These are phyloP conservation scores for Willowsia nigromaculata DNA, from an alignment of 2,888 invertebrate genomes.

Conservation along the genomic window DNA sequence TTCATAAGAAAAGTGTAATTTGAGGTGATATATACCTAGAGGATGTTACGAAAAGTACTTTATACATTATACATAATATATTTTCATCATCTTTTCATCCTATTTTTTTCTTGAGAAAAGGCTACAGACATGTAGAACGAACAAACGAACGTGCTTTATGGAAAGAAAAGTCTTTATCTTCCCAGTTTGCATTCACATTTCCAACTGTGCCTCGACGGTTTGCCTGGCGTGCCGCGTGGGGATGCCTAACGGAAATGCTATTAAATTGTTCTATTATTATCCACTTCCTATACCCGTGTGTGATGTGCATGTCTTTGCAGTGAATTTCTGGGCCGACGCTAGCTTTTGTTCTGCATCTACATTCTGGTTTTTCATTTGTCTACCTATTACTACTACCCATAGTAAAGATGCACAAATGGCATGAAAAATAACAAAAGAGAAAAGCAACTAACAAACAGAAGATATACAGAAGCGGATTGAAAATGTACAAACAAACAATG, in stretches of 20 bases:
- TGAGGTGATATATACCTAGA: background rate
- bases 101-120: no score
- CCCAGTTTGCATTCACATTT: conserved; percentile 20
- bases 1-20: conserved; percentile 29
- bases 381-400: no score
- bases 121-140: background rate
- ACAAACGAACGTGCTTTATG: background rate
- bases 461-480: no score
- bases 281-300: background rate
- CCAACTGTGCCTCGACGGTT: conserved; percentile 27
- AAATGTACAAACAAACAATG: no score
- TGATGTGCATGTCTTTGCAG: background rate
- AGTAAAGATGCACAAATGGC: no score
- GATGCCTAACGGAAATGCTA: background rate
- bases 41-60: background rate
- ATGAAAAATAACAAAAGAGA: no score
- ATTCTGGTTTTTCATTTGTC: no score
- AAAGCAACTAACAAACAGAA: no score
- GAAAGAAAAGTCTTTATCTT: background rate
- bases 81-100: background rate
- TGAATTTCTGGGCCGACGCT: no score
- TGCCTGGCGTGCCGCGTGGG: background rate
- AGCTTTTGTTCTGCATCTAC: no score
- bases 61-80: no score
- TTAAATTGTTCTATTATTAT: background rate